Conservation (phyloP, 2,797 vertebrate species). For the Neomorphus geoffroyi region DNA sequence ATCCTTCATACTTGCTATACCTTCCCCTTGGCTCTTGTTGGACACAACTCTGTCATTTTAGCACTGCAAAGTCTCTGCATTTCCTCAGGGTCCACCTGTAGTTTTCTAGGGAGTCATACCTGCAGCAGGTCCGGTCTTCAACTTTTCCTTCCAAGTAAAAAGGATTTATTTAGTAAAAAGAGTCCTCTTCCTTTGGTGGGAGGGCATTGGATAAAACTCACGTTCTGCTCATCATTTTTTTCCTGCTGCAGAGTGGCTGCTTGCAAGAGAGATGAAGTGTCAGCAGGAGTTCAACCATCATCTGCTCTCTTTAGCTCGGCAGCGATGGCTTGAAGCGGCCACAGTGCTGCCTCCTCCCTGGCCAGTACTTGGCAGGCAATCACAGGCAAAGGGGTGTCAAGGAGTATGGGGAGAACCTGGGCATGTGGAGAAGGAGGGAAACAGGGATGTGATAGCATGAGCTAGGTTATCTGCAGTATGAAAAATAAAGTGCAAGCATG, state of each 20-base stretch:
- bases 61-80: background rate
- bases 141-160: background rate
- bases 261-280: background rate
- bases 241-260: background rate
- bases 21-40: rapidly evolving
- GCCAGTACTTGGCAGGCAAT: background rate
- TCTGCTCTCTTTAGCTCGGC: background rate
- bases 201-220: background rate
- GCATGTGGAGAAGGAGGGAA: background rate
- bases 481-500: background rate
- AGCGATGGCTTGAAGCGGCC: background rate
- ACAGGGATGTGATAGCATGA: background rate
- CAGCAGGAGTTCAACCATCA: background rate
- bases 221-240: background rate
- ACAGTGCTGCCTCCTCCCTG: background rate
- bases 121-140: background rate
- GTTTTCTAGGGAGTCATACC: background rate
- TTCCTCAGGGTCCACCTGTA: background rate
- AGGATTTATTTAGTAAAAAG: background rate
- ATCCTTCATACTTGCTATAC: background rate
- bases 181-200: background rate
- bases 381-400: background rate
- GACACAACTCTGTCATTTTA: background rate
- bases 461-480: background rate
- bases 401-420: background rate